Base-by-base conservation (phyloP, 2,113 vertebrate species). In the Craseonycteris thonglongyai region DNA sequence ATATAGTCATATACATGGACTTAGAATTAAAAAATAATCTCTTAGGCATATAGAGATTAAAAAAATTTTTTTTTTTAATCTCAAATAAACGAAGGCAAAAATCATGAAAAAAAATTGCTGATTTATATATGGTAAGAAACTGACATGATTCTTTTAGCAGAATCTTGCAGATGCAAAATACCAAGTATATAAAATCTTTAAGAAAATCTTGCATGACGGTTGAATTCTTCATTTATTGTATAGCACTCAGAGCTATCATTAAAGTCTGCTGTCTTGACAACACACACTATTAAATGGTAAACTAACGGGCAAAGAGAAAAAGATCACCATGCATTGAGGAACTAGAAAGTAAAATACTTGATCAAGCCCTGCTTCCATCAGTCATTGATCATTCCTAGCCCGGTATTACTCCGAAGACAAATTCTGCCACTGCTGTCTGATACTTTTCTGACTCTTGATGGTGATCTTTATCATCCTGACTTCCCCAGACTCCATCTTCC, bases 11-110 rank as follows among this genome's bases (percentile, higher is more conserved):
- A 82, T 66, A 19, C 47, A 84, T 63, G 24, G 22, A 45, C 18
- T 72, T n/a, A 90, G 51, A 81, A 88, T n/a, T n/a, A n/a, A n/a
- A n/a, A n/a, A n/a, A n/a, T n/a, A n/a, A n/a, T n/a, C n/a, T 89
- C 51, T 84, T 78, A 71, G 74, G 69, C 47, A 24, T n/a, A 24
- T 69, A 66, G 21, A 14, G 42, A 81, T 78, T n/a, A n/a, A n/a
- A n/a, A n/a, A n/a, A n/a, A 9, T 54, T 94, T 86, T 90, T 68
- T 87, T 96, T 87, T 78, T 59, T 85, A 94, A 58, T 91, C 8
- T 89, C 24, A 18, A 85, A 69, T 96, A 65, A 5, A 82, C 11
- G n/a, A 94, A 83, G 47, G 81, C 14, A 80, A 74, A 74, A 94
- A 86, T 92, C 40, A 93, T 63, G 81, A n/a, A 63, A 82, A 88